Base-by-base conservation (phyloP, 2,113 vertebrate species). In the Carassius gibelio region DNA sequence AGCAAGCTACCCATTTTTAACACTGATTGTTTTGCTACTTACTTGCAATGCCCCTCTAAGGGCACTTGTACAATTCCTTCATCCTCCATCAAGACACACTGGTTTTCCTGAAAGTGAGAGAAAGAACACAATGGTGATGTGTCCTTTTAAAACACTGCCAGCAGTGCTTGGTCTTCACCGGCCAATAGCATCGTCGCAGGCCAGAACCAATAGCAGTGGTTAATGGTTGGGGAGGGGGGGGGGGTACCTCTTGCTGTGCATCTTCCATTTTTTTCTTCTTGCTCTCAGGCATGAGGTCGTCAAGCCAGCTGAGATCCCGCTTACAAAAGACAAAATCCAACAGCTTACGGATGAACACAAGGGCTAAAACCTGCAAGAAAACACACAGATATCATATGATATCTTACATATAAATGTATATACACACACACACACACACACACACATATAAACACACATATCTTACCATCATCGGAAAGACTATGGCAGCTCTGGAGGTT, bases 241-340 rank as follows among this genome's bases (percentile, higher is more conserved):
- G 21, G 6, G 6, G 15, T 91, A 99, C 98, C 96, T 99, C 98
- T 91, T 97, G 92, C 87, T 95, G 95, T 48, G 96, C 98, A 91
- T 99, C 98, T 93, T 99, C 98, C 81, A 99, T 90, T 88, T 99
- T 99, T 95, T 99, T 99, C 94, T 99, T 99, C 94, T 99, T 99
- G 94, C 98, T 99, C 92, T 99, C 98, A 0, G 98, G 98, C 96
- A 99, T 99, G 88, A 99, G 94, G 91, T 99, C 98, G 87, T 99
- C 98, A 87, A 99, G 93, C 98, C 98, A 99, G 90, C 98, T 99
- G 88, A 99, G 95, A 30, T 99, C 98, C 36, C 96, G 91, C 92
- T 99, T 99, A 64, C 95, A 96, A 84, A 99, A 99, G 88, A 98
- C 92, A 82, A 99, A 96, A 90, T 99, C 98, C 94, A 99, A 95